These are phyloP conservation scores for Dasyurus viverrinus DNA, from an alignment of 2,113 vertebrate genomes.

Conservation along the genomic window DNA sequence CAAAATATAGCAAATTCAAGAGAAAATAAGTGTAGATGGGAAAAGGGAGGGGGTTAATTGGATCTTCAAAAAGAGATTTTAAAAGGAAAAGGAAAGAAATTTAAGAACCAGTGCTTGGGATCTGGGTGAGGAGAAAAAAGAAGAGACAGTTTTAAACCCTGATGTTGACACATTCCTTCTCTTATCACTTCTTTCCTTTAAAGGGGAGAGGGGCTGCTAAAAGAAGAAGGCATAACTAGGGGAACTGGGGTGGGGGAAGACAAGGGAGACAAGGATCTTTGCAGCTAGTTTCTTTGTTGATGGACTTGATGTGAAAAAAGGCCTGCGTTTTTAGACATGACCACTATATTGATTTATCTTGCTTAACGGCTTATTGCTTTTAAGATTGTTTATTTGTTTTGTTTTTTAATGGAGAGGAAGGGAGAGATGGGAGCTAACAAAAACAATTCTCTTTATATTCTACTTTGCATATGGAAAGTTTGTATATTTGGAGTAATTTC, in stretches of 20 bases:
- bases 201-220: not conserved
- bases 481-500: not conserved
- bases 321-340: too few species aligned
- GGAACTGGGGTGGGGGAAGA: too few species aligned
- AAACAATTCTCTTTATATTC: not conserved
- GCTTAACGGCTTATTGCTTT: not conserved
- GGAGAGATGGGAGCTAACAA: not conserved
- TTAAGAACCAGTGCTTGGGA: not conserved
- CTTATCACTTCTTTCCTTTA: not conserved
- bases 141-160: not conserved
- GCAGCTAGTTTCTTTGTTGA: not conserved
- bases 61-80: not conserved
- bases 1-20: not conserved
- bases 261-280: too few species aligned
- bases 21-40: not conserved
- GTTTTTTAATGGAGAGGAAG: not conserved
- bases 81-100: too few species aligned
- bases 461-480: not conserved
- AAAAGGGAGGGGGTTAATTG: not conserved
- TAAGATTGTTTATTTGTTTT: not conserved
- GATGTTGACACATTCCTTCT: not conserved
- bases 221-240: not conserved
- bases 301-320: not conserved
- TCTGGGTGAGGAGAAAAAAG: too few species aligned
- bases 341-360: not conserved